phyloP scores from a whole-genome alignment of 1,140 invertebrate species.

The Meteorus sp. region DNA sequence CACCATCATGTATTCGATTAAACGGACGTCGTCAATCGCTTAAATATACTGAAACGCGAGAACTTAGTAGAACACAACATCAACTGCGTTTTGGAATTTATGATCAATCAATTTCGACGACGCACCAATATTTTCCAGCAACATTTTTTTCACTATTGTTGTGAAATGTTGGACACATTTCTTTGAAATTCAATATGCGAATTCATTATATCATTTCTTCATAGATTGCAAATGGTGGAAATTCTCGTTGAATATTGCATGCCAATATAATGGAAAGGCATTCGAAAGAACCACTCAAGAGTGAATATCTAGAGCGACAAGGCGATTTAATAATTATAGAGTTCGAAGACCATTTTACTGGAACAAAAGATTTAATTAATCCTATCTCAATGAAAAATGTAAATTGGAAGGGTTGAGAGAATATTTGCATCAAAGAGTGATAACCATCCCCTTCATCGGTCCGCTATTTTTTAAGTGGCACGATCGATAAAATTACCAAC shows the following conservation, averaged over 20 bases:
- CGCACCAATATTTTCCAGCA: no score
- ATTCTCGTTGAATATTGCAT: not conserved
- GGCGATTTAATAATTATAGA: slow-evolving; percentile 10
- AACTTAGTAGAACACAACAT: no score
- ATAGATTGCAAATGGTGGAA: no score
- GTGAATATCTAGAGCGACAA: not conserved
- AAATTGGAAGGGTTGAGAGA: slow-evolving; percentile 12
- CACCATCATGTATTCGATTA: slow-evolving; percentile 15
- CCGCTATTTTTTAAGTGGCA: no score
- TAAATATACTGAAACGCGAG: not conserved
- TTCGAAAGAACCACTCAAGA: not conserved
- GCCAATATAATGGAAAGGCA: not conserved
- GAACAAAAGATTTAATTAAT: slow-evolving; percentile 26
- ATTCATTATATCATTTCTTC: no score
- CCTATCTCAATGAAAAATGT: slow-evolving; percentile 26
- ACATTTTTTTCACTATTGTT: no score
- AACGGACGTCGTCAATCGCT: slow-evolving; percentile 9
- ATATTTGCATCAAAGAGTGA: slow-evolving; percentile 13
- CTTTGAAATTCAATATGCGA: no score
- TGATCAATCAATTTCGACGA: no score
- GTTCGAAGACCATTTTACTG: slow-evolving; percentile 15
- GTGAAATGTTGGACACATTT: no score
- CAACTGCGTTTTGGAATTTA: no score
- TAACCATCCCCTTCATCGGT: not conserved
- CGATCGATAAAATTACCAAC: not conserved